Evolutionary conservation across 2,888 invertebrate genomes (phyloP), one percentile per base, ranked within the genome.

Genomic region (Trissolcus brochymenae): DNA sequence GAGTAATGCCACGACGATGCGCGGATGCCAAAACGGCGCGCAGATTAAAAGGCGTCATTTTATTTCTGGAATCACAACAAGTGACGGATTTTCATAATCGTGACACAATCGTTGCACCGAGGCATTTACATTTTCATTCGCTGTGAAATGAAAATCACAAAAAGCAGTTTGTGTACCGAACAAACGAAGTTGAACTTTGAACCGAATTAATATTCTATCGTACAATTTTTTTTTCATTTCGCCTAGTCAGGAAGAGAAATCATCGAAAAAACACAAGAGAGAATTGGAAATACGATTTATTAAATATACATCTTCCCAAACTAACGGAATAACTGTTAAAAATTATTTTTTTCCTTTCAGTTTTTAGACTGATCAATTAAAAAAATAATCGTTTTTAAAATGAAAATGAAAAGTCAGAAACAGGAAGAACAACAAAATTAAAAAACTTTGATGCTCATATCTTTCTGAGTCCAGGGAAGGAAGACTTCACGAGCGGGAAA

Each of bases 171-270:
- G 35, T 16, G 46, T 7, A 14, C 16, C 19, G 21, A 53, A 2
- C 11, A n/a, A 19, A 53, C 53, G n/a, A 53, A 53, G 35, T 35
- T 46, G 46, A 46, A 46, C 46, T 46, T 46, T 46, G 46, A 46
- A 46, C 46, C 46, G 1, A 46, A 46, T 16, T 6, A 46, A 46
- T 46, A 7, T 35, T 6, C 35, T 11, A 35, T 9, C 9, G 2
- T 35, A 4, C 6, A 11, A 11, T 35, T 11, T 35, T 29, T 35
- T 9, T 35, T n/a, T n/a, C n/a, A n/a, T n/a, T n/a, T 35, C 35
- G 2, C 9, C 35, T 35, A 9, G 11, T 9, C 35, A 2, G 11
- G 35, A 35, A 35, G 35, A 35, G 35, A 35, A 35, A 35, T 35
- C 2, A 11, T 1, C 7, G 35, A 29, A 11, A n/a, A 35, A 35